Evolutionary conservation across 1,140 invertebrate species (phyloP), one percentile per base, ranked within the genome.

Genomic region (Episyrphus balteatus): DNA sequence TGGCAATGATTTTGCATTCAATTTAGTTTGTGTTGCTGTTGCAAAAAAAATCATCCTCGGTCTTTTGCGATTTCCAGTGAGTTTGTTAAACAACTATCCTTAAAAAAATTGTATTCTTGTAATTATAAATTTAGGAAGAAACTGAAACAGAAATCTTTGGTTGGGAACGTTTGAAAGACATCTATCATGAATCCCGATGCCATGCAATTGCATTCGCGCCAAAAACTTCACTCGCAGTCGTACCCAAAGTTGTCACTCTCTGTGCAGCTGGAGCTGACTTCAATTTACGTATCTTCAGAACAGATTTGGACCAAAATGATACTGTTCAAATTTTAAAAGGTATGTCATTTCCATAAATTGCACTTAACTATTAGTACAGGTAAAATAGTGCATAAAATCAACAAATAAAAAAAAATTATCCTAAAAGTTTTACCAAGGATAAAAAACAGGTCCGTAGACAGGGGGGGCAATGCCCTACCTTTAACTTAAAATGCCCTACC

Each of bases 241-340:
- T 79, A 5, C 80, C 81, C 18, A 79, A 77, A 62, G 68, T 73
- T 55, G 54, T 82, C 12, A 66, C 70, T 5, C 75, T 83, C 55
- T 73, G 71, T 55, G 65, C 73, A 8, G 79, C 76, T 37, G 74
- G 73, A 12, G 68, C 71, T n/a, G 73, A 79, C 58, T 75, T 72
- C 46, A 74, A 73, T 50, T 62, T 82, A 46, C 61, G 71, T 53
- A 52, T 80, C 32, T 78, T 73, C 49, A 70, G 69, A 41, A 77
- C 77, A 42, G 71, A 81, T 61, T 61, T 80, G n/a, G 64, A 62
- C 21, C 66, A 74, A 21, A 55, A 62, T 13, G 70, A 71, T 52
- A 57, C 62, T 2, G 50, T 64, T 6, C 53, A 66, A 15, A 19
- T 32, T 31, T 26, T 66, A 15, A 39, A 37, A 2, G 63, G 51